A percentile compares a stretch with the other conserved stretches of the same genome.
phyloP scores from a whole-genome alignment of 2,113 vertebrate species.

The Oxygymnocypris stewartii region DNA sequence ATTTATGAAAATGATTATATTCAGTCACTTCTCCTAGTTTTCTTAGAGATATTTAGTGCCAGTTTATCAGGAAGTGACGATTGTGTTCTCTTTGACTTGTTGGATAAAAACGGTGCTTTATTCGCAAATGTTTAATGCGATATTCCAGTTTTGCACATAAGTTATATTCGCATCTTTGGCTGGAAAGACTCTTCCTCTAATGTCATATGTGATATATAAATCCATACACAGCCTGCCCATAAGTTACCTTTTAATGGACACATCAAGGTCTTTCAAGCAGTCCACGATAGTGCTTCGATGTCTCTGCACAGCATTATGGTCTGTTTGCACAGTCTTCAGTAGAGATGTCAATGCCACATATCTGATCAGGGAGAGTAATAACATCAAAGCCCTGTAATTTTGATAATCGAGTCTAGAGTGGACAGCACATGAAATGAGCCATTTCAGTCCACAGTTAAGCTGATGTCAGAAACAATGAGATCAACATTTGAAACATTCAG shows the following conservation, averaged over 20 bases:
- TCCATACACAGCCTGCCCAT: background rate
- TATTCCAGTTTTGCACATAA: no score
- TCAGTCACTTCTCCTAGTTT: no score
- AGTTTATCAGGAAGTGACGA: no score
- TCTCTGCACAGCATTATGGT: slow-evolving; percentile 97
- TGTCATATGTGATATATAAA: background rate
- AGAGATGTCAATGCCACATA: slow-evolving; percentile 97
- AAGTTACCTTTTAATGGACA: slow-evolving; percentile 95
- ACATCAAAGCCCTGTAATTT: background rate
- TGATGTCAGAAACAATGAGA: slow-evolving; percentile 30
- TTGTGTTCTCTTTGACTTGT: no score
- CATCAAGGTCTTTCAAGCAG: slow-evolving; percentile 97
- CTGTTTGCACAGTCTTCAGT: slow-evolving; percentile 98
- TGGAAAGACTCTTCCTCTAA: background rate
- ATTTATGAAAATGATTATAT: no score
- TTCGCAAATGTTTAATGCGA: no score
- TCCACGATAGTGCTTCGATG: slow-evolving; percentile 98
- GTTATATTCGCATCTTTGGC: no score
- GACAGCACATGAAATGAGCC: background rate
- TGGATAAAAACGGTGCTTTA: no score
- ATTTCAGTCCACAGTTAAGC: background rate
- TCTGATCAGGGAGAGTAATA: slow-evolving; percentile 65
- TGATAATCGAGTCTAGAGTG: background rate
- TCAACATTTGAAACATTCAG: slow-evolving; percentile 31
- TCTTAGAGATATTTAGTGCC: no score